Base-by-base conservation (phyloP, 2,113 vertebrate genomes). In the Caranx ignobilis region DNA sequence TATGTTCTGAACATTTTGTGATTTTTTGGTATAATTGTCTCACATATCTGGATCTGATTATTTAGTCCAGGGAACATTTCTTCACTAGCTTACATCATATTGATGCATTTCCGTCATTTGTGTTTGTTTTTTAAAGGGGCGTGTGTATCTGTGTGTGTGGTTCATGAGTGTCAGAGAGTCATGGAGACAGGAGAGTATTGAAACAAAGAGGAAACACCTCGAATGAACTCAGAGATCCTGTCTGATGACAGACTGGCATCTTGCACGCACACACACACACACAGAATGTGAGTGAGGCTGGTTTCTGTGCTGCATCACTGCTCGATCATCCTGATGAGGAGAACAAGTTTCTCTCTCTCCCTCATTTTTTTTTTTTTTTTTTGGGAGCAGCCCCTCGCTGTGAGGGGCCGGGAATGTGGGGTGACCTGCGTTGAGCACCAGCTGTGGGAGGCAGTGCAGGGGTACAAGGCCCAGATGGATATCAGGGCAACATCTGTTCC, bases 401-500 rank as follows among this genome's bases (percentile, higher is more conserved):
- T 61, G 77, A 81, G 67, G 74, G 66, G 68, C 74, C 18, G 48
- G 77, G 75, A 81, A 85, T 43, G 71, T 26, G 48, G 64, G 80
- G 77, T 35, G 83, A 82, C 77, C 67, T 9, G 64, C 50, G 37
- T 57, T 55, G 79, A 81, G 81, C 83, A 77, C 83, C 65, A 41
- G 75, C 82, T 57, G 82, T 87, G 91, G 89, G 89, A 90, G 84
- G 74, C 84, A 81, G 82, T 87, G 78, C 68, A 73, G 93, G 87
- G 84, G 90, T 85, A 86, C 89, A 54, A 78, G 90, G 89, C 87
- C 84, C 87, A 94, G 89, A 94, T 93, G 94, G 92, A 94, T 92
- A 87, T 94, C 88, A 79, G 86, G 92, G 87, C 67, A 92, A 94
- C 94, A 95, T 95, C 94, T 95, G 94, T 90, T 95, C 54, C 82